These are phyloP conservation scores for Lethenteron camtschaticum DNA, from an alignment of 2,113 vertebrate species.

Conservation along the genomic window DNA sequence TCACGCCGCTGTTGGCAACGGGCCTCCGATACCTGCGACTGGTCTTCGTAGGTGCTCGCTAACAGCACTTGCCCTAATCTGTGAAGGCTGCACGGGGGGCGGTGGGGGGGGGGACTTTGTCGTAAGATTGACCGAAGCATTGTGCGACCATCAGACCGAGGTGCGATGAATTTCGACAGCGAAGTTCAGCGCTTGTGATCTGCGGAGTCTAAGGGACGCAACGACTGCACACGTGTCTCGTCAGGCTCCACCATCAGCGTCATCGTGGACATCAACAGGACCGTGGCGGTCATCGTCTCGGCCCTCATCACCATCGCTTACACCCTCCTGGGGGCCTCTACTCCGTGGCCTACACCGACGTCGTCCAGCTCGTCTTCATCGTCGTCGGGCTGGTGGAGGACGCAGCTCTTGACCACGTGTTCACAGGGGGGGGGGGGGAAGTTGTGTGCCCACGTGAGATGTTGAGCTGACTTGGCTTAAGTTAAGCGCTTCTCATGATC, in stretches of 20 bases:
- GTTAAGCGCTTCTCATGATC: not conserved
- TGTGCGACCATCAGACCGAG: no score
- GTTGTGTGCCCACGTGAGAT: not conserved
- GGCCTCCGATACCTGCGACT: no score
- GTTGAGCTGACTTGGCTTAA: not conserved
- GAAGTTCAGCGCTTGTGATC: no score
- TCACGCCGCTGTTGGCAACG: no score
- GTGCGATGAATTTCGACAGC: no score
- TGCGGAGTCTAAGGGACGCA: no score
- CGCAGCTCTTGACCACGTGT: no score
- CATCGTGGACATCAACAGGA: constrained; percentile 17
- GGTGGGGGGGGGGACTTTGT: no score
- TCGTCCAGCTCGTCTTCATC: constrained; percentile 18
- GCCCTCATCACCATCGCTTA: constrained; percentile 21
- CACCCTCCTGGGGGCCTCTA: constrained; percentile 21
- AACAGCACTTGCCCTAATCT: no score
- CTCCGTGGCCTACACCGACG: constrained; percentile 23
- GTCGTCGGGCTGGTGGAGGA: constrained; percentile 17
- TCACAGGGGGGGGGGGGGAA: not conserved
- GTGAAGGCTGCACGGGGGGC: no score
- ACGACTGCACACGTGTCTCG: not conserved
- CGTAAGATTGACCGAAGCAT: no score
- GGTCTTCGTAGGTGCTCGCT: no score
- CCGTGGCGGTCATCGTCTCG: constrained; percentile 16
- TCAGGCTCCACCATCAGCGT: constrained; percentile 20